Conservation (phyloP, 2,113 vertebrate species). For the Picathartes gymnocephalus region DNA sequence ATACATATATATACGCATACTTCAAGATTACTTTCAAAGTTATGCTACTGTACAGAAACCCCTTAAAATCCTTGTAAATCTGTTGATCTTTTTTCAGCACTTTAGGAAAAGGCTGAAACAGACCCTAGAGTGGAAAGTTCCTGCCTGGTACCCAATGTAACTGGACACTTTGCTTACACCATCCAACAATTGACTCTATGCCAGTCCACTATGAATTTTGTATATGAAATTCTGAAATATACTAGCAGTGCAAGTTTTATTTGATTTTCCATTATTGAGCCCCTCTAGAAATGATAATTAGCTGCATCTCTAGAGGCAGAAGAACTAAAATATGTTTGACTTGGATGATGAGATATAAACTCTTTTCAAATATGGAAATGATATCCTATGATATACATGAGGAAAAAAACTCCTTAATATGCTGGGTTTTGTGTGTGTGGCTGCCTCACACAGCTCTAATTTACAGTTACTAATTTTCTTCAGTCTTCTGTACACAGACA, state of each 20-base stretch:
- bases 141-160: not conserved
- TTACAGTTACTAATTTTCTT: not conserved
- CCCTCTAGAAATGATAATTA: not conserved
- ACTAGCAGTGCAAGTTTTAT: not conserved
- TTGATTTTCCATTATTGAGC: not conserved
- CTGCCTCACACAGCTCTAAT: not conserved
- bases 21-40: not conserved
- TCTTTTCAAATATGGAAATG: not conserved
- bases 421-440: rapidly evolving
- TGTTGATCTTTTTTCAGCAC: not conserved
- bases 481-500: not conserved
- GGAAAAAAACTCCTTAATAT: not conserved
- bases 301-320: not conserved
- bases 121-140: not conserved
- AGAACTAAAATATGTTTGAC: not conserved
- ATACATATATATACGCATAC: too few species aligned
- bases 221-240: not conserved
- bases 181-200: not conserved
- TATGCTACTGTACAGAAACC: not conserved
- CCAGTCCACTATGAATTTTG: not conserved
- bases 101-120: not conserved
- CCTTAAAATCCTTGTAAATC: not conserved
- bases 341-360: not conserved
- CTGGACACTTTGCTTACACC: not conserved
- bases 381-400: not conserved